Evolutionary conservation across 2,113 vertebrate species (phyloP).

Genomic region (Heterotis niloticus): DNA sequence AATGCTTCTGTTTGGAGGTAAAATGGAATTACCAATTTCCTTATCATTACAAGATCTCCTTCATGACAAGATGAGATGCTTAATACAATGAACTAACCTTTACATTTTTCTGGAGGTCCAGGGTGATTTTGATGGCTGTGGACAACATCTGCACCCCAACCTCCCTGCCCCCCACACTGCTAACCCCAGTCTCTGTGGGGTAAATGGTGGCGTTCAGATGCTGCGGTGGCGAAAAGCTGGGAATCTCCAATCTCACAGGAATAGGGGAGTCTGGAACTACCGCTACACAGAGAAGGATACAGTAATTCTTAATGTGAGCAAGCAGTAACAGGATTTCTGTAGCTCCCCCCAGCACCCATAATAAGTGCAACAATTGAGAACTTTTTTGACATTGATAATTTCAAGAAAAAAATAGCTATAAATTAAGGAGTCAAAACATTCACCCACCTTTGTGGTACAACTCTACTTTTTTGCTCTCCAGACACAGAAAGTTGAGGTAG

Average conservation of each 20-base stretch:
- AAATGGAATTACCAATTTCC: not conserved
- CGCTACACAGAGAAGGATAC: slow-evolving; percentile 51
- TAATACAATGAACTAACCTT: slow-evolving; percentile 62
- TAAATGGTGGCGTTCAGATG: slow-evolving; percentile 79
- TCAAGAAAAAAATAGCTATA: too few species aligned
- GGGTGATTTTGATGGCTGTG: slow-evolving; percentile 78
- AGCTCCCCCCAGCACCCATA: not conserved
- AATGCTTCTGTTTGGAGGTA: not conserved
- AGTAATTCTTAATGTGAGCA: not conserved
- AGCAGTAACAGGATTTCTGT: not conserved
- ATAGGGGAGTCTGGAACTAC: slow-evolving; percentile 66
- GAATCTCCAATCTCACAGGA: slow-evolving; percentile 69
- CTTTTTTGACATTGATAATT: not conserved
- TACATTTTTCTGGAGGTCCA: slow-evolving; percentile 76
- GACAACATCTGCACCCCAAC: slow-evolving; percentile 74
- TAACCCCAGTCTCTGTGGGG: slow-evolving; percentile 76
- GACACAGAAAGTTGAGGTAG: slow-evolving; percentile 78
- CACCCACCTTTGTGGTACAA: slow-evolving; percentile 78
- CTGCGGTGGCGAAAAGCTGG: slow-evolving; percentile 66
- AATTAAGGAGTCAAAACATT: not conserved
- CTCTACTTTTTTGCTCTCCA: slow-evolving; percentile 74
- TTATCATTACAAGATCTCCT: not conserved
- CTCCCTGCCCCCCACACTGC: slow-evolving; percentile 63
- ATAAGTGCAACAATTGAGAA: not conserved
- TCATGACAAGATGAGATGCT: not conserved